A percentile compares a stretch with the other conserved stretches of the same genome.
phyloP scores from a whole-genome alignment of 2,113 vertebrate species.

The Felis chaus region DNA sequence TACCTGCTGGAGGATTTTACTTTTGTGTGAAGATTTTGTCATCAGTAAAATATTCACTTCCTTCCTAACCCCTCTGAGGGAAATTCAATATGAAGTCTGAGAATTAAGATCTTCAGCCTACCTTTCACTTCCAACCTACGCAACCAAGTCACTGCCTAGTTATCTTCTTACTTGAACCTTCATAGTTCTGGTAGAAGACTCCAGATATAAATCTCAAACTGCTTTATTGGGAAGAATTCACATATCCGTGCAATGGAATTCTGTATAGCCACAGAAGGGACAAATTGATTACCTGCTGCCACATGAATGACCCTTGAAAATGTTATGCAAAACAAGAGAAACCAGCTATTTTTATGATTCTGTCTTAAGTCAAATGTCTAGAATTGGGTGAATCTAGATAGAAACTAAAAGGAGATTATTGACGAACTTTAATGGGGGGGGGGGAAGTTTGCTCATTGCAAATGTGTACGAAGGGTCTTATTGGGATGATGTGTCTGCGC shows the following conservation, averaged over 20 bases:
- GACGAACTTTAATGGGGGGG: neutral
- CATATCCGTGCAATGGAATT: neutral
- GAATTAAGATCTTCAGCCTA: neutral
- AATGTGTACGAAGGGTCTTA: neutral
- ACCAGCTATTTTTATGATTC: neutral
- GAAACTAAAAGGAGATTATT: neutral
- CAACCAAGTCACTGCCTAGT: neutral
- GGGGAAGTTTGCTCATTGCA: neutral
- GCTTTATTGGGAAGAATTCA: neutral
- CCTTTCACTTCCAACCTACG: neutral
- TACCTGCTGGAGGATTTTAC: neutral
- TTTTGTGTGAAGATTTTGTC: constrained; percentile 16
- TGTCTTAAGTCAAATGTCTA: neutral
- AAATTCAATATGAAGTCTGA: neutral
- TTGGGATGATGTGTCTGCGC: neutral
- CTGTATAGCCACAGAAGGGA: neutral
- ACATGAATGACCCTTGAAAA: constrained; percentile 7
- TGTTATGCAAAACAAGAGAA: neutral
- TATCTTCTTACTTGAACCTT: neutral
- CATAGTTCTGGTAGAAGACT: neutral
- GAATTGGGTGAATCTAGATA: neutral
- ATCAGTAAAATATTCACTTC: neutral
- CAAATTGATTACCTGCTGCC: neutral
- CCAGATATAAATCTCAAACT: neutral
- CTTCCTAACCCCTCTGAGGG: neutral